Conservation (phyloP, 2,888 invertebrate genomes). For the Lucinisca nassula region DNA sequence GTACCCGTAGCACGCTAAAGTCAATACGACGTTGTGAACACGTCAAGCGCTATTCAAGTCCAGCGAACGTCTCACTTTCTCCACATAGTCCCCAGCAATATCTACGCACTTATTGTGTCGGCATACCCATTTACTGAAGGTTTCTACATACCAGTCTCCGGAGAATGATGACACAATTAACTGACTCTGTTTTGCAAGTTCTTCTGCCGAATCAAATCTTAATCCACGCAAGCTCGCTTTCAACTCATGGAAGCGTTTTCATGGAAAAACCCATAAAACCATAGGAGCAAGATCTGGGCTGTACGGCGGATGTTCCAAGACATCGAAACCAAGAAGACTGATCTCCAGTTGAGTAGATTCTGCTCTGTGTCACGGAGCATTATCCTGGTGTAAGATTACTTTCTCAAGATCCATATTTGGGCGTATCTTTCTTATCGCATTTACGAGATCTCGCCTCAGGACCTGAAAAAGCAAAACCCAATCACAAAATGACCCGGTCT, state of each 20-base stretch:
- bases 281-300: constrained; percentile 22
- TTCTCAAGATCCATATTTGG: no score
- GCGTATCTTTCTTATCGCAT: no score
- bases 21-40: no score
- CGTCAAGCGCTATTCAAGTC: no score
- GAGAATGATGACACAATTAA: neutral
- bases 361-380: no score
- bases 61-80: constrained; percentile 13
- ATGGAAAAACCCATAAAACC: constrained; percentile 3
- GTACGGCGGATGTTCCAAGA: constrained; percentile 24
- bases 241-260: no score
- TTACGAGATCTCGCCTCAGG: no score
- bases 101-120: neutral
- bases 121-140: neutral
- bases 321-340: constrained; percentile 14
- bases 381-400: no score
- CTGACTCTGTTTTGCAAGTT: neutral
- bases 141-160: neutral
- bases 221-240: neutral
- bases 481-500: no score
- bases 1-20: neutral
- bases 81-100: neutral
- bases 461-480: no score
- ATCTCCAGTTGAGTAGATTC: constrained; percentile 22
- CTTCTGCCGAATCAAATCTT: neutral